Evolutionary conservation across 2,888 invertebrate species (phyloP), one percentile per base, ranked within the genome.

Genomic region (Lapara coniferarum): DNA sequence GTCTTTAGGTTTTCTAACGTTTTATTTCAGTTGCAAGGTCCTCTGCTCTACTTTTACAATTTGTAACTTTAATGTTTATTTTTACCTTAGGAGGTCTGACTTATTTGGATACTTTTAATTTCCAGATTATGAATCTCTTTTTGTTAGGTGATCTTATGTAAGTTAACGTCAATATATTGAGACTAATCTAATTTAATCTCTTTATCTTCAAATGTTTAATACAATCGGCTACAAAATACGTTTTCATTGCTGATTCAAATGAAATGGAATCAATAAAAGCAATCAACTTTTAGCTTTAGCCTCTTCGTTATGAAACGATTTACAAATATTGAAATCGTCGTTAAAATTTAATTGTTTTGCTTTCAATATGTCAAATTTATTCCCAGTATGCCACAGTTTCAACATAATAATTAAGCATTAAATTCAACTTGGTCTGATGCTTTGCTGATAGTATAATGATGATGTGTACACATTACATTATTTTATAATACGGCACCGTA

Each of bases 41-140:
- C 46, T 25, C 25, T 25, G 25, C 25, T 59, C 44, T 59, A 59
- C 46, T 59, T 59, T 4, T 16, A 16, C 44, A 44, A 59, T 59
- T 59, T 12, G n/a, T 46, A 49, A 49, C 49, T 49, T 63, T 63
- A 49, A 19, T 46, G 49, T 49, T 63, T 19, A 63, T 19, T 63
- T 63, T 12, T 19, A 16, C 46, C 10, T 19, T 46, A 46, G 63
- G 63, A 12, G 63, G 63, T 63, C 63, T 49, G 49, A 63, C 19
- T 63, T 63, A 68, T 63, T 19, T 25, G 13, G 12, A 63, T 63
- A 63, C 63, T 63, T 63, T 63, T 63, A 19, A 12, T 2, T 49
- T 10, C 49, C 10, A 5, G 37, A 14, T 46, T 19, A 13, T 63
- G 6, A 12, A 19, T 19, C 55, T 53, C 16, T 53, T 53, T 55